phyloP scores from a whole-genome alignment of 2,888 invertebrate genomes.

The Gisinianus flammeolus region DNA sequence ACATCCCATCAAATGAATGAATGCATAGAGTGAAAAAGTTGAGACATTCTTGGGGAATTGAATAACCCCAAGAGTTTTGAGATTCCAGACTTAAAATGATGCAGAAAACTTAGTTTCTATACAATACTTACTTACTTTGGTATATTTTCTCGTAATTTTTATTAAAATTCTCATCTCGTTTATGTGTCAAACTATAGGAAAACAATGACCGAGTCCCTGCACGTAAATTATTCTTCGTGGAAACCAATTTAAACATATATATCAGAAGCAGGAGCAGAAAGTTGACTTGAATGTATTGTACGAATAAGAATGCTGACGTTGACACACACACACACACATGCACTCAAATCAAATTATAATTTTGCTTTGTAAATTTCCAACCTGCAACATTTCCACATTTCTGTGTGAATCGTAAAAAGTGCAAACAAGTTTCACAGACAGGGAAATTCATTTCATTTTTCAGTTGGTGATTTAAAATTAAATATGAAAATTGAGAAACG shows the following conservation, averaged over 20 bases:
- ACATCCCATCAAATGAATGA: neutral
- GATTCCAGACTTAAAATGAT: too few relatives aligned
- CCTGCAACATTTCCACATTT: too few relatives aligned
- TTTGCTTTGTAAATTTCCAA: too few relatives aligned
- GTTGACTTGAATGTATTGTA: neutral
- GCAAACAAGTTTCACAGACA: neutral
- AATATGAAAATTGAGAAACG: neutral
- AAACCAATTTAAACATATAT: too few relatives aligned
- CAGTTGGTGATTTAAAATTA: neutral
- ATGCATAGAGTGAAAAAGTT: neutral
- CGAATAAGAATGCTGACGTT: neutral
- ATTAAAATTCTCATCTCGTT: neutral
- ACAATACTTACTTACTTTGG: neutral
- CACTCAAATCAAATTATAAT: neutral
- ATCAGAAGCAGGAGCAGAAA: neutral
- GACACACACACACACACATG: too few relatives aligned
- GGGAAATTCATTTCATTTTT: neutral
- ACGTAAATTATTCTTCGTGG: neutral
- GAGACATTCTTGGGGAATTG: too few relatives aligned
- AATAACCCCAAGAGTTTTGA: too few relatives aligned
- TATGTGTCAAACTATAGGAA: neutral
- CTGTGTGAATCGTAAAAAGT: neutral
- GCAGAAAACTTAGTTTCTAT: neutral
- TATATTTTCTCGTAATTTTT: neutral
- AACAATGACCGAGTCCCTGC: too few relatives aligned